Percentiles rank a stretch among this genome's conserved stretches.
These are phyloP conservation scores for Ferdinandea cuprea DNA, from an alignment of 2,888 invertebrate genomes.

Conservation along the genomic window DNA sequence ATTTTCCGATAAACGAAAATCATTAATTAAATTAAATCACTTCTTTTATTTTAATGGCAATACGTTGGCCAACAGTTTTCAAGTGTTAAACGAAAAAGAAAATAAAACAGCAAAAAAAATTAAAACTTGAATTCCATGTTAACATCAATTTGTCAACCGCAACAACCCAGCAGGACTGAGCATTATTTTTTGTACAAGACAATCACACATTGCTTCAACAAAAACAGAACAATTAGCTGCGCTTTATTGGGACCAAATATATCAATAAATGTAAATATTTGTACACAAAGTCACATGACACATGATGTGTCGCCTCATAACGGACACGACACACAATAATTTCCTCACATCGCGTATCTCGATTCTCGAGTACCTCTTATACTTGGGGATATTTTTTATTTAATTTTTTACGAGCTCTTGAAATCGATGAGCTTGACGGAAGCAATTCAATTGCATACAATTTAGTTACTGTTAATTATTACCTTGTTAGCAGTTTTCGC, in stretches of 20 bases:
- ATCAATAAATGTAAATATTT: constrained; percentile 67
- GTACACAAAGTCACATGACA: constrained; percentile 64
- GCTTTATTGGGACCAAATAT: constrained; percentile 38
- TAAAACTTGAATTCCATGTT: background rate
- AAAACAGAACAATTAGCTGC: constrained; percentile 70
- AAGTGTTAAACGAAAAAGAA: background rate
- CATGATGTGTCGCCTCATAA: constrained; percentile 29
- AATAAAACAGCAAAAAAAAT: background rate
- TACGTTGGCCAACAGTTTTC: constrained; percentile 20
- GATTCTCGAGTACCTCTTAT: constrained; percentile 1
- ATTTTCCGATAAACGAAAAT: constrained; percentile 15
- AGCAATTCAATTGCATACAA: constrained; percentile 21
- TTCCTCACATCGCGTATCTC: constrained; percentile 27
- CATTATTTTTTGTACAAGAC: constrained; percentile 5
- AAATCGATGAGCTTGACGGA: constrained; percentile 40
- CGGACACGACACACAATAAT: constrained; percentile 21
- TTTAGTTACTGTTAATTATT: constrained; percentile 42
- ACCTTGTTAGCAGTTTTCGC: constrained; percentile 52
- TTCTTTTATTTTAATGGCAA: constrained; percentile 29
- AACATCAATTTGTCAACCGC: background rate
- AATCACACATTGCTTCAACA: constrained; percentile 48
- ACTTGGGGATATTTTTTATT: constrained; percentile 24
- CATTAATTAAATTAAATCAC: constrained; percentile 30
- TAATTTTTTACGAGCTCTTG: constrained; percentile 32
- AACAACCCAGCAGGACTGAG: background rate